Percentiles rank a stretch among this genome's conserved stretches.
Evolutionary conservation across 2,797 vertebrate species (phyloP).

Genomic region (Moxostoma hubbsi): DNA sequence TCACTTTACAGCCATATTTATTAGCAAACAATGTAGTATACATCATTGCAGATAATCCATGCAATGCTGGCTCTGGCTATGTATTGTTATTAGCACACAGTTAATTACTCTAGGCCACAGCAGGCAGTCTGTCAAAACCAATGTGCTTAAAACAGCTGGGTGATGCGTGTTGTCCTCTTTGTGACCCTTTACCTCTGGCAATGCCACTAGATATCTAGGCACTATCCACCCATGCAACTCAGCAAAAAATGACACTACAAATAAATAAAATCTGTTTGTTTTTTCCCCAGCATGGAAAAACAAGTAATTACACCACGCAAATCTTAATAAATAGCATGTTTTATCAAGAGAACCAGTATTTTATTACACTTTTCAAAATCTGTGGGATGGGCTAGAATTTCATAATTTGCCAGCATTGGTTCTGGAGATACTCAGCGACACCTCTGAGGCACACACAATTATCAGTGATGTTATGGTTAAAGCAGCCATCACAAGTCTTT

Average conservation of each 20-base stretch:
- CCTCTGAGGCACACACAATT: constrained; percentile 68
- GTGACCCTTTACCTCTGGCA: constrained; percentile 54
- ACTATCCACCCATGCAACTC: constrained; percentile 24
- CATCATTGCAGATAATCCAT: constrained; percentile 19
- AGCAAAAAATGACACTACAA: constrained; percentile 28
- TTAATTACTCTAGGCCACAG: constrained; percentile 57
- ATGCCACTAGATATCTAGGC: constrained; percentile 43
- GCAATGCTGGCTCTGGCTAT: constrained; percentile 42
- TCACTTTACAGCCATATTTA: constrained; percentile 20
- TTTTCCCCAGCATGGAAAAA: constrained; percentile 17
- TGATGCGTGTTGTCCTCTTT: constrained; percentile 56
- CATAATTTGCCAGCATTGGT: constrained; percentile 57
- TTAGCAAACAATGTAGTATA: constrained; percentile 23
- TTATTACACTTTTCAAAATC: constrained; percentile 67
- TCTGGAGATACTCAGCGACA: constrained; percentile 77
- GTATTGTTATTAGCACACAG: constrained; percentile 58
- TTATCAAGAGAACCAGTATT: constrained; percentile 49
- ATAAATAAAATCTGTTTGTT: constrained; percentile 32
- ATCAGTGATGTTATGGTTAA: constrained; percentile 69
- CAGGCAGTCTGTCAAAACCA: constrained; percentile 59
- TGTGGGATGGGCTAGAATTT: constrained; percentile 62
- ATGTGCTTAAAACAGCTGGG: constrained; percentile 58
- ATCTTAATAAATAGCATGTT: constrained; percentile 53
- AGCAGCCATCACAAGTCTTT: constrained; percentile 58
- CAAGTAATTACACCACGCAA: constrained; percentile 45